These are phyloP conservation scores for Rhinichthys klamathensis DNA, from an alignment of 2,113 vertebrate genomes.

Conservation along the genomic window DNA sequence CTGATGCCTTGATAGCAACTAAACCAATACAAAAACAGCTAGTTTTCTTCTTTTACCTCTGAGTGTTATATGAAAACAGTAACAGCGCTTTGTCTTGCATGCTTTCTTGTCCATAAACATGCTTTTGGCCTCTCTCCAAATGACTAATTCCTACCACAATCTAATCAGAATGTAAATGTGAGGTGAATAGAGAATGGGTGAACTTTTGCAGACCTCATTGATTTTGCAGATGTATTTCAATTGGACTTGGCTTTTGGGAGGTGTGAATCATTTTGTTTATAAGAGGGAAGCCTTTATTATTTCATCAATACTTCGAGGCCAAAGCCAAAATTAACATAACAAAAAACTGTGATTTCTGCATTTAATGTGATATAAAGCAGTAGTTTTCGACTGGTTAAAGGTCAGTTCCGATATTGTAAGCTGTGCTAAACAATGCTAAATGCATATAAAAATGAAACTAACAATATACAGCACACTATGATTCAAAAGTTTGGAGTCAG, in stretches of 20 bases:
- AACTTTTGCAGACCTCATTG: slow-evolving; percentile 60
- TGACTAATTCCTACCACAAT: slow-evolving; percentile 58
- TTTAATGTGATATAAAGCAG: neutral
- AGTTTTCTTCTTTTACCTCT: slow-evolving; percentile 3
- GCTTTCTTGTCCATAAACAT: slow-evolving; percentile 55
- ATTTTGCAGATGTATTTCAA: slow-evolving; percentile 65
- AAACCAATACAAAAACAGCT: slow-evolving; percentile 29
- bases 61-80: slow-evolving; percentile 55
- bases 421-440: neutral
- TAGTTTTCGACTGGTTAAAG: neutral
- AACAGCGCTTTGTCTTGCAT: slow-evolving; percentile 44
- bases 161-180: slow-evolving; percentile 56
- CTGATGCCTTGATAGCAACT: slow-evolving; percentile 25
- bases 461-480: too few species aligned
- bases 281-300: slow-evolving; percentile 54
- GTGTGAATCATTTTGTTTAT: slow-evolving; percentile 52
- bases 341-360: neutral
- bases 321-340: slow-evolving; percentile 31
- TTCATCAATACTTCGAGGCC: slow-evolving; percentile 49
- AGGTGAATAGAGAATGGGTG: slow-evolving; percentile 58
- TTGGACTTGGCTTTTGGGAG: slow-evolving; percentile 66
- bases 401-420: neutral
- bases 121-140: slow-evolving; percentile 51
- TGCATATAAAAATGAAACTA: neutral
- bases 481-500: too few species aligned